Evolutionary conservation across 1,140 invertebrate genomes (phyloP), one percentile per base, ranked within the genome.

Genomic region (Oryzaephilus surinamensis): DNA sequence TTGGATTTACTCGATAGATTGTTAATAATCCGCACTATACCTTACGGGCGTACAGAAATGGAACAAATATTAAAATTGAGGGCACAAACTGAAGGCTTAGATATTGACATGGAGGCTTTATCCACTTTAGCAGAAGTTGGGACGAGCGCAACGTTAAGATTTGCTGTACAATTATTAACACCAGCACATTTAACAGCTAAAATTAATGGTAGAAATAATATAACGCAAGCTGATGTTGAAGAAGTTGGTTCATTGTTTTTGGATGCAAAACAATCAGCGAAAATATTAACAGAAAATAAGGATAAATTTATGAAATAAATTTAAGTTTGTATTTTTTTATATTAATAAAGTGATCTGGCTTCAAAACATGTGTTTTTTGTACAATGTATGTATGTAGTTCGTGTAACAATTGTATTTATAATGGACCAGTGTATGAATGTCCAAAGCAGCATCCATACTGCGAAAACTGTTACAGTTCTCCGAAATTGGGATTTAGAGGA

Each of bases 251-350:
- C 76, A 21, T 67, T 98, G 1, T 98, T 99, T 65, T 72, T 93
- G 26, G 95, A 99, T 70, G 92, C 92, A 11, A 98, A 98, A 67
- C 81, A 89, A 14, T 98, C 94, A 1, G 91, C 92, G 0, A 86
- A 88, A 62, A 85, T 97, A 53, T 67, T 98, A 17, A 76, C 82
- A 1, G 81, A 92, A 58, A 76, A 95, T 53, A 79, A 82, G 52
- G 87, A 92, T 51, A 94, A 95, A 68, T 97, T 79, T 68, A 94
- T 97, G 87, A 81, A 79, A 62, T 86, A 75, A 69, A 16, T 50
- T 29, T 7, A 21, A 6, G 11, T 24, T 24, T 24, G 8, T 24
- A 24, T 7, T 10, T n/a, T n/a, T n/a, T n/a, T n/a, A n/a, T n/a
- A n/a, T n/a, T n/a, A n/a, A n/a, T n/a, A n/a, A n/a, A n/a, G n/a